These are phyloP conservation scores for Carassius auratus DNA, from an alignment of 2,113 vertebrate genomes.

Conservation along the genomic window DNA sequence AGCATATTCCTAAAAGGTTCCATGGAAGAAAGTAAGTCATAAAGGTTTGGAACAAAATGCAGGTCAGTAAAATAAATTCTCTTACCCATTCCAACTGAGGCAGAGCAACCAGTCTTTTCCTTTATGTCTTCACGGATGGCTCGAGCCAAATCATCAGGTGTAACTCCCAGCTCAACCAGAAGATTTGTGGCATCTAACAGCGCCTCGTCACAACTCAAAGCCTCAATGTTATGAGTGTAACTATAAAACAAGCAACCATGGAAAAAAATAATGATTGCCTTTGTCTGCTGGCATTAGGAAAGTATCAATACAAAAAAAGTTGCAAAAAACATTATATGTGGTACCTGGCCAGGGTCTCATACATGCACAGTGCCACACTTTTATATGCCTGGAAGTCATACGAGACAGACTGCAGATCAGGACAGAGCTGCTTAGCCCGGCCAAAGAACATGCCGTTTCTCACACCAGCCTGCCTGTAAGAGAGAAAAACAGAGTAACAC, in stretches of 20 bases:
- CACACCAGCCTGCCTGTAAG: slow-evolving; percentile 86
- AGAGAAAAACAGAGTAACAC: slow-evolving; percentile 40
- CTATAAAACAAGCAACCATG: slow-evolving; percentile 66
- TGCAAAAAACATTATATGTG: neutral
- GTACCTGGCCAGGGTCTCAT: slow-evolving; percentile 93
- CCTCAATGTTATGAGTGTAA: slow-evolving; percentile 95
- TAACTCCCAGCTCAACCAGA: slow-evolving; percentile 83
- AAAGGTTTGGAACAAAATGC: neutral
- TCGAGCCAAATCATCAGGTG: slow-evolving; percentile 86
- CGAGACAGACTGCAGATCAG: slow-evolving; percentile 85
- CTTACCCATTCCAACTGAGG: slow-evolving; percentile 96
- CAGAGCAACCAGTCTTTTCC: slow-evolving; percentile 88
- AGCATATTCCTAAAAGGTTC: neutral
- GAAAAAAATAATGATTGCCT: neutral
- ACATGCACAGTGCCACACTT: slow-evolving; percentile 89
- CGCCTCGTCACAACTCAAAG: slow-evolving; percentile 96
- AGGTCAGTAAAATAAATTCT: slow-evolving; percentile 13
- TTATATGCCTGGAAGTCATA: slow-evolving; percentile 96
- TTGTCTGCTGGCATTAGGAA: neutral
- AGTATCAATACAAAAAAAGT: neutral
- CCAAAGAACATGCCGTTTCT: slow-evolving; percentile 98
- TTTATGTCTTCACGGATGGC: slow-evolving; percentile 87
- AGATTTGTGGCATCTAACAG: slow-evolving; percentile 89
- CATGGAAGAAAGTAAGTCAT: neutral
- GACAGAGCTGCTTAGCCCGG: slow-evolving; percentile 92